Evolutionary conservation across 2,797 vertebrate species (phyloP).

Genomic region (Myotis myotis): DNA sequence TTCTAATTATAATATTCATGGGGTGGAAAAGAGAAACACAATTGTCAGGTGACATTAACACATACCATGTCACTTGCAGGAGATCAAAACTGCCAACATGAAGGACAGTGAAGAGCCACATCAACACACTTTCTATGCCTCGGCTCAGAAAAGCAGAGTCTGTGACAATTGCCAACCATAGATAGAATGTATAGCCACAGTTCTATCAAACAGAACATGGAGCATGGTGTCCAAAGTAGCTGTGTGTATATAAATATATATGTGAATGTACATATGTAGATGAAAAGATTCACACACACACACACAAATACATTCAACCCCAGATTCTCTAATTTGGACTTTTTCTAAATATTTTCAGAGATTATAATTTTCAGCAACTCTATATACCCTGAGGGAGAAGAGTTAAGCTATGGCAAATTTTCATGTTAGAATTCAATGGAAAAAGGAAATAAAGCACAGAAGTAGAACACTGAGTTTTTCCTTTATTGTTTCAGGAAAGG

Average conservation of each 20-base stretch:
- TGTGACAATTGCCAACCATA: neutral
- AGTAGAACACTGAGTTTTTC: neutral
- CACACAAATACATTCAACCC: neutral
- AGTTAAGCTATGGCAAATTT: neutral
- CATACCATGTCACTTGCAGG: constrained; percentile 50
- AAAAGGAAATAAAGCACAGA: neutral
- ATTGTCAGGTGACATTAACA: constrained; percentile 74
- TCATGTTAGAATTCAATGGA: neutral
- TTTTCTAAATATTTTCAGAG: constrained; percentile 15
- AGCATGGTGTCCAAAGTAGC: neutral
- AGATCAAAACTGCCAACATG: constrained; percentile 47
- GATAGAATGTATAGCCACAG: neutral
- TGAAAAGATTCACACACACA: neutral
- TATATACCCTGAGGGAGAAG: neutral
- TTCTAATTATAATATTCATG: constrained; percentile 72
- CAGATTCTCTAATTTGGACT: neutral
- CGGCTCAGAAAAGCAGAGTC: neutral
- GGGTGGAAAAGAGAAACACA: constrained; percentile 65
- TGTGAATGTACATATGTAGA: neutral
- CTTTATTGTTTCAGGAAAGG: neutral
- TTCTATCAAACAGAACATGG: neutral
- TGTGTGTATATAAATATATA: neutral
- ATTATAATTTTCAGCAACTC: neutral
- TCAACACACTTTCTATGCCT: neutral
- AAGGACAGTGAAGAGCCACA: constrained; percentile 52